Conservation (phyloP, 2,888 invertebrate genomes). For the Antheraea yamamai region DNA sequence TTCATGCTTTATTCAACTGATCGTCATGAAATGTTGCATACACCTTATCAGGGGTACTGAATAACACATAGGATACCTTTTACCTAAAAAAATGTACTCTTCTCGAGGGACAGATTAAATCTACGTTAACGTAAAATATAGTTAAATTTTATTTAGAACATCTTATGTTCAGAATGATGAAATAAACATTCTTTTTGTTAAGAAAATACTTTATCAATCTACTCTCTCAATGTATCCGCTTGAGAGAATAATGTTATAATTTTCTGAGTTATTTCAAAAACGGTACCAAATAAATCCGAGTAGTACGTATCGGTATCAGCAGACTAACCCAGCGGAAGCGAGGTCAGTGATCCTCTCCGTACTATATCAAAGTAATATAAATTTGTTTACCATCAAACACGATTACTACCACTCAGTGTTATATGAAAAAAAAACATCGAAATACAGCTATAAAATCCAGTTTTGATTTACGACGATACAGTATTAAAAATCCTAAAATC, state of each 20-base stretch:
- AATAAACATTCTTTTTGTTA: background rate
- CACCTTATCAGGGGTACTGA: too few relatives aligned
- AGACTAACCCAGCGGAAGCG: background rate
- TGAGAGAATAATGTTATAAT: background rate
- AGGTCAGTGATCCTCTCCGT: constrained; percentile 21
- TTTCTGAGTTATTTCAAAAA: background rate
- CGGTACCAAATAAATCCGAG: background rate
- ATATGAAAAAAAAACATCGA: background rate
- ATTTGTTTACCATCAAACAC: constrained; percentile 16
- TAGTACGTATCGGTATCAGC: background rate
- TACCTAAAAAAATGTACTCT: too few relatives aligned
- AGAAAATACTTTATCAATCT: background rate
- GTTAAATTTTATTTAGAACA: background rate
- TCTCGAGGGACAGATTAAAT: too few relatives aligned
- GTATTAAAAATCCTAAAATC: constrained; percentile 37
- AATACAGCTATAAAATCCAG: constrained; percentile 22
- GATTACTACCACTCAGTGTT: constrained; percentile 2
- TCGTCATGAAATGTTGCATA: too few relatives aligned
- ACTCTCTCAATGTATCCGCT: background rate
- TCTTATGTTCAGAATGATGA: background rate
- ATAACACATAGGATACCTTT: too few relatives aligned
- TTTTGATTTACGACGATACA: constrained; percentile 34
- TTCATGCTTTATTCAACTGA: too few relatives aligned
- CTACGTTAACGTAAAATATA: too few relatives aligned
- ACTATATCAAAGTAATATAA: constrained; percentile 13